Evolutionary conservation across 2,797 vertebrate species (phyloP).

Genomic region (Syndactyla subalaris): DNA sequence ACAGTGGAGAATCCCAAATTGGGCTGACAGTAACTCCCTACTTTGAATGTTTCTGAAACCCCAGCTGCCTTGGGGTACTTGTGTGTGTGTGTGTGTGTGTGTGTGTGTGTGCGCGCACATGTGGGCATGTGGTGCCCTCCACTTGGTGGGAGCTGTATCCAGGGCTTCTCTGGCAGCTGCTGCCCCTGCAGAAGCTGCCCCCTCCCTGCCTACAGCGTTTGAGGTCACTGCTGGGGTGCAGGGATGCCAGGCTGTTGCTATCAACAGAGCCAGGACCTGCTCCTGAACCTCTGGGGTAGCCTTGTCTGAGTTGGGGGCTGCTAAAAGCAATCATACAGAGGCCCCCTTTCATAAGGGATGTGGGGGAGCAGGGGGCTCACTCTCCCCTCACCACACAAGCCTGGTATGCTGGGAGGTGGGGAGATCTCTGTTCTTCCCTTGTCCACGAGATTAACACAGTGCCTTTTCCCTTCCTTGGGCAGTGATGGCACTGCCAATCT

Average conservation of each 20-base stretch:
- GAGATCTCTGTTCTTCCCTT: neutral
- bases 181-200: neutral
- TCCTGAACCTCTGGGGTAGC: neutral
- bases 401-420: neutral
- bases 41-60: neutral
- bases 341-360: accelerated
- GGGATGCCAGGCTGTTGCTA: neutral
- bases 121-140: accelerated
- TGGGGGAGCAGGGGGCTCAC: neutral
- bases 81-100: neutral
- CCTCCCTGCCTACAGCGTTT: neutral
- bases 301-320: neutral
- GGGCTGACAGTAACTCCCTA: neutral
- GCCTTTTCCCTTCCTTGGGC: neutral
- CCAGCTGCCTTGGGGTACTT: neutral
- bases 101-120: accelerated
- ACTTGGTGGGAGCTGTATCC: neutral
- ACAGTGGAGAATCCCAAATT: neutral
- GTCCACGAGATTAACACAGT: neutral
- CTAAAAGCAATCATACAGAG: neutral
- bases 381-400: neutral
- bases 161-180: neutral
- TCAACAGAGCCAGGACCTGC: neutral
- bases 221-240: neutral
- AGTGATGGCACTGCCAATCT: neutral